These are phyloP conservation scores for Polylopha cassiicola DNA, from an alignment of 2,888 invertebrate genomes.

Conservation along the genomic window DNA sequence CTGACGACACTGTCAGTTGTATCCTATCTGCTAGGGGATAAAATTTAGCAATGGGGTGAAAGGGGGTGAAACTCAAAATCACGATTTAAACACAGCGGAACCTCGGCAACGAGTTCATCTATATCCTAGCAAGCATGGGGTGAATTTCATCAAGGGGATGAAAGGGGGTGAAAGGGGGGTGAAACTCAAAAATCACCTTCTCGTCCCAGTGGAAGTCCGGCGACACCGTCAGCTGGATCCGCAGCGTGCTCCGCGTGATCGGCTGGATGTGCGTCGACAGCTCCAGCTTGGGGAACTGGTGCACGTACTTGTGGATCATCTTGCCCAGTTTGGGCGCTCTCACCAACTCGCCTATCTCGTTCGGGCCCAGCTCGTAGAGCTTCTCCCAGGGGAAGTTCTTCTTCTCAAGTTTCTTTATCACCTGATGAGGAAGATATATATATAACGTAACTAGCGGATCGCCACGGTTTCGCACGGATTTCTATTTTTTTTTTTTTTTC, in stretches of 20 bases:
- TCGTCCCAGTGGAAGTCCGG: constrained; percentile 99
- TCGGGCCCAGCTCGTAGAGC: constrained; percentile 96
- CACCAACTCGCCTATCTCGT: constrained; percentile 95
- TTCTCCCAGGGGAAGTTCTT: constrained; percentile 97
- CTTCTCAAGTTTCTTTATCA: constrained; percentile 97
- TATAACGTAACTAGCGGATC: too few species aligned
- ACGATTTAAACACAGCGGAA: too few species aligned
- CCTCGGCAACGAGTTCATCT: too few species aligned
- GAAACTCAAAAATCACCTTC: constrained; percentile 87
- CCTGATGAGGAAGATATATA: constrained; percentile 36
- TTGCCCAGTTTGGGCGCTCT: constrained; percentile 94
- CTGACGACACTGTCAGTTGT: too few species aligned
- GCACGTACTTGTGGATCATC: constrained; percentile 96
- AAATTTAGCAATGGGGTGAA: too few species aligned
- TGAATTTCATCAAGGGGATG: too few species aligned
- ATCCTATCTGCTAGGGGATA: too few species aligned
- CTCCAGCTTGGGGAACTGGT: constrained; percentile 98
- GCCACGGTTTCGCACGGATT: too few species aligned
- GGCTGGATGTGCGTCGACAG: constrained; percentile 98
- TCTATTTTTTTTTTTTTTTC: too few species aligned
- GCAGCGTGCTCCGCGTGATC: constrained; percentile 93
- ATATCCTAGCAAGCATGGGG: too few species aligned
- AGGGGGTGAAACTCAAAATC: too few species aligned
- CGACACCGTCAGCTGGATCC: constrained; percentile 97
- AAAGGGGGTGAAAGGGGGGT: too few species aligned